Evolutionary conservation across 35 echinoderm and acorn worm species (phyloP), one percentile per base, ranked within the genome.

Genomic region (Patiria miniata): DNA sequence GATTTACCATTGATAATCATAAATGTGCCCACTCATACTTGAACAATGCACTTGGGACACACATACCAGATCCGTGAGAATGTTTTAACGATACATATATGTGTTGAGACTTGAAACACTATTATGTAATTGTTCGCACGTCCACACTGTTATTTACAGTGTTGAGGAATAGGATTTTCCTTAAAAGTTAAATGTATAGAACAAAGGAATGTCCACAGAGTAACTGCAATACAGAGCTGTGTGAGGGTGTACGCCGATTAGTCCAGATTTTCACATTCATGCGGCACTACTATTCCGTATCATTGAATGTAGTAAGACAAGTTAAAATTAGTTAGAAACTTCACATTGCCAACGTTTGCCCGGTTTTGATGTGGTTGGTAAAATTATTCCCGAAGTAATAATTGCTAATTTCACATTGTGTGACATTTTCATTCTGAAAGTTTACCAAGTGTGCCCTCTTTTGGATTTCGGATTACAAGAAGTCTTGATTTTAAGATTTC

Each of bases 181-280:
- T 55, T 55, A 55, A n/a, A n/a, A n/a, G n/a, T n/a, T n/a, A n/a
- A 55, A 55, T 55, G 52, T 55, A 55, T 55, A 55, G 52, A 55
- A 55, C 52, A 55, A 55, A 55, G 52, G 52, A 55, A 55, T 55
- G 21, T 55, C 52, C 52, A 55, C 52, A 55, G 52, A 55, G 52
- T 55, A 55, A 55, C 52, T 55, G 52, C 52, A 55, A 55, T 55
- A 55, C 52, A 55, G 52, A 55, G 52, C 52, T 55, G 52, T 55
- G 52, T 55, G 52, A 14, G 52, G 52, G 52, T 55, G 52, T 55
- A 55, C 52, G 52, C 52, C 52, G 52, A 55, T 55, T 55, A 55
- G 52, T 55, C 52, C 52, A 21, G 52, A 55, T 55, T 55, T 55
- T 55, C 52, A 55, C 52, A 55, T 55, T 55, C 52, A 55, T 55